phyloP scores from a whole-genome alignment of 1,140 invertebrate genomes.

The Bilobella aurantiaca region DNA sequence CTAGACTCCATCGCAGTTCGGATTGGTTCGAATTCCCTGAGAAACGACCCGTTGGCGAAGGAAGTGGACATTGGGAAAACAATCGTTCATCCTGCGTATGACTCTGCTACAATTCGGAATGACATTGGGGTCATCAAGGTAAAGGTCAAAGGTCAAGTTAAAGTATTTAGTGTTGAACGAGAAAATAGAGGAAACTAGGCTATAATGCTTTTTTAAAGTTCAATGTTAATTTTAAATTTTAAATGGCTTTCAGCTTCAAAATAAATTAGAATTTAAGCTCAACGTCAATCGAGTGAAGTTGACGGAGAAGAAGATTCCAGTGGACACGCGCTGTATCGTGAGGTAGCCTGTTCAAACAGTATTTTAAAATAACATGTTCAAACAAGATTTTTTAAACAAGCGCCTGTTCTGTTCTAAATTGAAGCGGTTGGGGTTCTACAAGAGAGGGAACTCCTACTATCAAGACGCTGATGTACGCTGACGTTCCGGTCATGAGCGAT shows the following conservation, averaged over 20 bases:
- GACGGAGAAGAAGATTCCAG: not conserved
- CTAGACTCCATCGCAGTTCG: constrained; percentile 24
- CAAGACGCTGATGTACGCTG: constrained; percentile 30
- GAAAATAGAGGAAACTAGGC: too few species aligned
- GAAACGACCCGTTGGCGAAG: constrained; percentile 15
- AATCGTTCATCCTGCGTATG: constrained; percentile 26
- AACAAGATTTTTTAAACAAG: too few species aligned
- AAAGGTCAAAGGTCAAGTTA: too few species aligned
- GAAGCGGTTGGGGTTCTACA: constrained; percentile 26
- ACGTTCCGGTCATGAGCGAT: constrained; percentile 31
- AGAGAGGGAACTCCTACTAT: constrained; percentile 28
- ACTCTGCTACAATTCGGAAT: constrained; percentile 23
- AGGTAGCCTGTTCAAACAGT: constrained; percentile 1
- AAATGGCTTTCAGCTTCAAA: constrained; percentile 18
- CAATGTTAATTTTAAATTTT: not conserved
- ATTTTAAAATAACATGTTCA: too few species aligned
- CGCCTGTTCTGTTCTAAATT: not conserved
- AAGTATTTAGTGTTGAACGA: too few species aligned
- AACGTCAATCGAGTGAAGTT: constrained; percentile 26
- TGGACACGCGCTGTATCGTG: constrained; percentile 20
- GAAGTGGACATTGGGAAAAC: constrained; percentile 19
- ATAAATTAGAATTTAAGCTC: constrained; percentile 17
- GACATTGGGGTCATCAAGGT: constrained; percentile 31
- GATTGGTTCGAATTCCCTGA: constrained; percentile 28
- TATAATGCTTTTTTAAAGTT: not conserved